Conservation (phyloP, 2,888 invertebrate genomes). For the Brachycybe producta region DNA sequence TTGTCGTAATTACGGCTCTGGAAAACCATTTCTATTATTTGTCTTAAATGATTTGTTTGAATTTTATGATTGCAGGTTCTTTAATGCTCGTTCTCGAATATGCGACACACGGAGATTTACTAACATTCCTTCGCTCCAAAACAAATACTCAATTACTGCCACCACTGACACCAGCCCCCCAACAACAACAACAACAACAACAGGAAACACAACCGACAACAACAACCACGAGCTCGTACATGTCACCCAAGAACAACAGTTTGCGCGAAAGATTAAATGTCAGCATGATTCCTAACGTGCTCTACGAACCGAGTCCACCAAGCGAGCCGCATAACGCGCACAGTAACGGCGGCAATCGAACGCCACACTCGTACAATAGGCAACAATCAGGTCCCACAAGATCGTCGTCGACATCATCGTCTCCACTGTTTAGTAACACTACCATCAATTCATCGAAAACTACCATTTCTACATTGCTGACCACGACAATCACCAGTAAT, state of each 20-base stretch:
- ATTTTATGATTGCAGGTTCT: too few species aligned
- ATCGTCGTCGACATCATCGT: not conserved
- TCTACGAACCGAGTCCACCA: not conserved
- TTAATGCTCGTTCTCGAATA: not conserved
- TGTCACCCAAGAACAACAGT: not conserved
- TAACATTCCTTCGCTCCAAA: not conserved
- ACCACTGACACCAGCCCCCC: not conserved
- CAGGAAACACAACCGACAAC: too few species aligned
- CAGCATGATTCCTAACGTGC: not conserved
- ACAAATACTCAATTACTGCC: not conserved
- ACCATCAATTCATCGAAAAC: not conserved
- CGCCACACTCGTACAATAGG: too few species aligned
- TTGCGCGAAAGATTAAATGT: not conserved
- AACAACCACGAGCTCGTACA: not conserved
- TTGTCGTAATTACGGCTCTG: too few species aligned
- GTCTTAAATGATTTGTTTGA: too few species aligned
- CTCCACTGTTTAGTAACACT: not conserved
- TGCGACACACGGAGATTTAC: not conserved
- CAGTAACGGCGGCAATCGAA: not conserved
- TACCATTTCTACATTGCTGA: not conserved
- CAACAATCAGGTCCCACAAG: too few species aligned
- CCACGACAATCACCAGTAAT: too few species aligned
- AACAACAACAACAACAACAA: too few species aligned
- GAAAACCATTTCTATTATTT: too few species aligned
- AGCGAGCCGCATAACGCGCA: not conserved